Evolutionary conservation across 1,140 invertebrate species (phyloP).

Genomic region (Plectrocnemia conspersa): DNA sequence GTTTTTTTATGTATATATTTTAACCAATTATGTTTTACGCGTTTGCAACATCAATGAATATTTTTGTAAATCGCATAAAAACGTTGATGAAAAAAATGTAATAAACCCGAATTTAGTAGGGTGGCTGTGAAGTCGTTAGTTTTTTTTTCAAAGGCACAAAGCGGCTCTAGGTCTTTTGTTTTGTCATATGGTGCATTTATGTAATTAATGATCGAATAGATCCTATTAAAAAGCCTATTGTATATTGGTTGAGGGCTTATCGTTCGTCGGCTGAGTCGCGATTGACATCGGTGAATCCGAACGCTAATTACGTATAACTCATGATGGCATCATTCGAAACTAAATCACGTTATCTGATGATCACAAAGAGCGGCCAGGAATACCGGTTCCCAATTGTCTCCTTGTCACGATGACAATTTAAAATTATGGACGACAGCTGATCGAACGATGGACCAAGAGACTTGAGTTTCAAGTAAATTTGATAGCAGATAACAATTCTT

Average conservation of each 20-base stretch:
- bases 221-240: too few relatives aligned
- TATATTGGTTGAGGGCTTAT: too few relatives aligned
- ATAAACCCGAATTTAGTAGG: conserved; percentile 26
- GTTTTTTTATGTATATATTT: too few relatives aligned
- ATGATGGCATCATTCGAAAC: conserved; percentile 4
- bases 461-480: too few relatives aligned
- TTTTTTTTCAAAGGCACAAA: too few relatives aligned
- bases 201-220: too few relatives aligned
- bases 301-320: conserved; percentile 16
- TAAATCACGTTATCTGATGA: conserved; percentile 24
- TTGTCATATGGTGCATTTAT: too few relatives aligned
- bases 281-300: neutral
- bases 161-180: too few relatives aligned
- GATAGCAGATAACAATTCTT: too few relatives aligned
- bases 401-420: conserved; percentile 31
- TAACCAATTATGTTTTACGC: conserved; percentile 19
- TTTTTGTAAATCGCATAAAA: too few relatives aligned
- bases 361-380: conserved; percentile 29
- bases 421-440: conserved; percentile 30
- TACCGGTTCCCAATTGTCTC: conserved; percentile 19
- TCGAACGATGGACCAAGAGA: conserved; percentile 22
- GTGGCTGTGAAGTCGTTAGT: conserved; percentile 28
- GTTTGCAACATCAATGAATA: too few relatives aligned
- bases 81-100: conserved; percentile 18
- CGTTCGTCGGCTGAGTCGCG: neutral